These are phyloP conservation scores for Schrankia costaestrigalis DNA, from an alignment of 2,888 invertebrate species.

Conservation along the genomic window DNA sequence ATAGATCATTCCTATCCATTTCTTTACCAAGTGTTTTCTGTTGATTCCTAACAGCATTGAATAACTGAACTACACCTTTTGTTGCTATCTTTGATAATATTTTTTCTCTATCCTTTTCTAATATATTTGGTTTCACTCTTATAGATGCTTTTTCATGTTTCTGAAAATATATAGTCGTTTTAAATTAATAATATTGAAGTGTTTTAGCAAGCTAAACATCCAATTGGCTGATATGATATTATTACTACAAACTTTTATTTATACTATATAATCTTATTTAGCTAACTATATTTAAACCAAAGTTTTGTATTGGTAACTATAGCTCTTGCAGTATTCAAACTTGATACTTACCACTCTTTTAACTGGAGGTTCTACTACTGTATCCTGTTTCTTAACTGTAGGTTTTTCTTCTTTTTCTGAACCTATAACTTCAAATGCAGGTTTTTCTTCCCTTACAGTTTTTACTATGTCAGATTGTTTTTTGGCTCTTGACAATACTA, in stretches of 20 bases:
- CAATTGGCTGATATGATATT: too few relatives aligned
- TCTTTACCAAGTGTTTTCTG: conserved; percentile 88
- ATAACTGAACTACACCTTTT: conserved; percentile 95
- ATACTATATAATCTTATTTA: background rate
- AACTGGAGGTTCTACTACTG: conserved; percentile 45
- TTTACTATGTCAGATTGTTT: conserved; percentile 81
- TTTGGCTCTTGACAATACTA: conserved; percentile 90
- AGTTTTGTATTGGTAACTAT: background rate
- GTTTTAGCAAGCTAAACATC: too few relatives aligned
- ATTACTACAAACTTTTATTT: too few relatives aligned
- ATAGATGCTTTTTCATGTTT: conserved; percentile 83
- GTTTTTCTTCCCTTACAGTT: conserved; percentile 65
- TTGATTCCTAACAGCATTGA: conserved; percentile 93
- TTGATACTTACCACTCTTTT: conserved; percentile 60
- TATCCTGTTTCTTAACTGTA: conserved; percentile 50
- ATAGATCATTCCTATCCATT: conserved; percentile 85
- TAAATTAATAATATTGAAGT: too few relatives aligned
- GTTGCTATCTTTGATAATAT: conserved; percentile 91
- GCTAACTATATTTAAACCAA: background rate
- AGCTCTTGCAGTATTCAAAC: background rate
- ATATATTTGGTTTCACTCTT: conserved; percentile 86
- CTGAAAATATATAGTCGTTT: too few relatives aligned
- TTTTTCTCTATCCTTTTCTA: conserved; percentile 89
- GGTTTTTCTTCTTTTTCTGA: too few relatives aligned
- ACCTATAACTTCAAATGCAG: conserved; percentile 85